These are phyloP conservation scores for Pachyramphus minor DNA, from an alignment of 2,113 vertebrate species.

Conservation along the genomic window DNA sequence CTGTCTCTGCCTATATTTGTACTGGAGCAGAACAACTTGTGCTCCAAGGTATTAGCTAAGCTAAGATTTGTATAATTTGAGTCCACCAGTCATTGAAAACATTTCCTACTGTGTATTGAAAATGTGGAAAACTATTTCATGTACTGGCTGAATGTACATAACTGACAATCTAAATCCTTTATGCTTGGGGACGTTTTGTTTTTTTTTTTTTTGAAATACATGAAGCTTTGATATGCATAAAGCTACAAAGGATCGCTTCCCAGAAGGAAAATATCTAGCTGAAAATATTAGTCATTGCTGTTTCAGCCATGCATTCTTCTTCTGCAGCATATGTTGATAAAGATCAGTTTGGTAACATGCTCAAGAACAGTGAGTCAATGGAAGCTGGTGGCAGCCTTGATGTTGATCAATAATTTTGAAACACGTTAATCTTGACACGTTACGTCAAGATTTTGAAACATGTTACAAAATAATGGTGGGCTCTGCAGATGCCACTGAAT, in stretches of 20 bases:
- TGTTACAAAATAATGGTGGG: neutral
- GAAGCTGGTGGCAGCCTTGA: neutral
- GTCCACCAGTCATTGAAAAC: neutral
- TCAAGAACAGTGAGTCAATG: constrained; percentile 3
- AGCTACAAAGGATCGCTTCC: neutral
- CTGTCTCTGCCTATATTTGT: neutral
- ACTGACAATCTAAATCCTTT: neutral
- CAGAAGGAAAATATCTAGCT: neutral
- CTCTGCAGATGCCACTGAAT: neutral
- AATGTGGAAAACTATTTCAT: neutral
- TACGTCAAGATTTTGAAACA: neutral
- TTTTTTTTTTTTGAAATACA: neutral
- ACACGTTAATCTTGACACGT: no score
- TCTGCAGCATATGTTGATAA: neutral
- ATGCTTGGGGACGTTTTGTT: no score
- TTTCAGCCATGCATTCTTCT: neutral
- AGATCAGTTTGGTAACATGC: neutral
- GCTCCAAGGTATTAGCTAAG: neutral
- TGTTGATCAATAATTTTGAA: constrained; percentile 9
- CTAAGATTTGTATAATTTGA: neutral
- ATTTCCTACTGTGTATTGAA: neutral
- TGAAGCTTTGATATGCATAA: neutral
- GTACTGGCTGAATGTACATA: neutral
- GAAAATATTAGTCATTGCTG: neutral
- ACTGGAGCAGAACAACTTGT: neutral